Conservation (phyloP, 2,113 vertebrate species). For the Sitta europaea region DNA sequence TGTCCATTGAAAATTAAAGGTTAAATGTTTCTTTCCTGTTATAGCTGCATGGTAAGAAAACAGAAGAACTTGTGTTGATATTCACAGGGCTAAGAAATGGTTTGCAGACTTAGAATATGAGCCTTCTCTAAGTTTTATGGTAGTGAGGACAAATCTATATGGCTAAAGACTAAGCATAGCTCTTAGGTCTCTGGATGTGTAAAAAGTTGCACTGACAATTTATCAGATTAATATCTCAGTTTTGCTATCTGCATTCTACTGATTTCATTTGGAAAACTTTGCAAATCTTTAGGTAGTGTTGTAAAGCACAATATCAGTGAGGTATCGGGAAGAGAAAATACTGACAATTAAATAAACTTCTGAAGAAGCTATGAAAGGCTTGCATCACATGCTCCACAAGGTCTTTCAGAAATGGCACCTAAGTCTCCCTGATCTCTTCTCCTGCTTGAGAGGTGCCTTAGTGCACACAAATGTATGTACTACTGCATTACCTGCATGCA, state of each 20-base stretch:
- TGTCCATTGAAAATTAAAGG: neutral
- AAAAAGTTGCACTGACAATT: neutral
- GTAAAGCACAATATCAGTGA: neutral
- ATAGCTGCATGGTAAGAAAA: neutral
- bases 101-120: neutral
- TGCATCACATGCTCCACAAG: neutral
- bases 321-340: neutral
- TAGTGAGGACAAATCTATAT: neutral
- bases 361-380: neutral
- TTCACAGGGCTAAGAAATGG: neutral
- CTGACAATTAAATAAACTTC: neutral
- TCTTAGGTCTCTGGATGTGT: neutral
- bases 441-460: neutral
- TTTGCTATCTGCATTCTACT: neutral
- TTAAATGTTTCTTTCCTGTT: neutral
- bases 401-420: neutral
- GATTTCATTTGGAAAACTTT: neutral
- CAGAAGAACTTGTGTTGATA: neutral
- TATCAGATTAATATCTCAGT: neutral
- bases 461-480: no score
- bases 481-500: neutral
- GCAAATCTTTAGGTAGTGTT: neutral
- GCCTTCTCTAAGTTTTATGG: neutral
- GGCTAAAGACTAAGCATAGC: neutral
- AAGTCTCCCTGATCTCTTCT: neutral